Evolutionary conservation across 53 echinoderm and acorn worm species (phyloP).

Genomic region (Luidia sarsii): DNA sequence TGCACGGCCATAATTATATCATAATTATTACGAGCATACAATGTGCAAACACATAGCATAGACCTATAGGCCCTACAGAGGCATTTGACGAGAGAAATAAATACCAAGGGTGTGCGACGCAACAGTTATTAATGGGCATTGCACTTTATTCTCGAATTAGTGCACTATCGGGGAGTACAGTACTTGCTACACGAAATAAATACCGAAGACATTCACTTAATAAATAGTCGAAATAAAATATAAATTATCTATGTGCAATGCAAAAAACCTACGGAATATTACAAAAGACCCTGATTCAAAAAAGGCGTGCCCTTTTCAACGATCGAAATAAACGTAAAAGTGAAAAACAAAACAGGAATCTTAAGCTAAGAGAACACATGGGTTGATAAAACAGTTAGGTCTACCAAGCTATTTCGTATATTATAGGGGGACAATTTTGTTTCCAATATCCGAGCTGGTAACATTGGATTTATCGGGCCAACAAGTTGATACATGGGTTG

Average conservation of each 20-base stretch:
- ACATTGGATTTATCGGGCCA: no score
- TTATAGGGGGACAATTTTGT: no score
- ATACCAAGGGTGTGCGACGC: no score
- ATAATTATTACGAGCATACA: no score
- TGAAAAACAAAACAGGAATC: background rate
- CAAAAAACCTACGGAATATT: conserved; percentile 5
- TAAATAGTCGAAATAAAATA: conserved; percentile 14
- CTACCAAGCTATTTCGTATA: no score
- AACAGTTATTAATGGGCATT: conserved; percentile 35
- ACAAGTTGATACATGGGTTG: no score
- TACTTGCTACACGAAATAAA: conserved; percentile 2
- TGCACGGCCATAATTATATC: no score
- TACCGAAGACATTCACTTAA: conserved; percentile 2
- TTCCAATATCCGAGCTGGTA: no score
- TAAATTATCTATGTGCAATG: conserved; percentile 43
- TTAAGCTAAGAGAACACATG: background rate
- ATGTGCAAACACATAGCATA: no score
- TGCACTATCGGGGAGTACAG: conserved; percentile 32
- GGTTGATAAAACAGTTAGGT: no score
- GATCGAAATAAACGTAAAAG: conserved; percentile 14
- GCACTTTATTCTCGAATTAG: conserved; percentile 42
- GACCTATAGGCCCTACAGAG: no score
- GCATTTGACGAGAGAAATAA: no score
- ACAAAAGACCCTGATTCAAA: conserved; percentile 45
- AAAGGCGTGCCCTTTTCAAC: background rate